Evolutionary conservation across 2,797 vertebrate species (phyloP), one percentile per base, ranked within the genome.

Genomic region (Denticeps clupeoides): DNA sequence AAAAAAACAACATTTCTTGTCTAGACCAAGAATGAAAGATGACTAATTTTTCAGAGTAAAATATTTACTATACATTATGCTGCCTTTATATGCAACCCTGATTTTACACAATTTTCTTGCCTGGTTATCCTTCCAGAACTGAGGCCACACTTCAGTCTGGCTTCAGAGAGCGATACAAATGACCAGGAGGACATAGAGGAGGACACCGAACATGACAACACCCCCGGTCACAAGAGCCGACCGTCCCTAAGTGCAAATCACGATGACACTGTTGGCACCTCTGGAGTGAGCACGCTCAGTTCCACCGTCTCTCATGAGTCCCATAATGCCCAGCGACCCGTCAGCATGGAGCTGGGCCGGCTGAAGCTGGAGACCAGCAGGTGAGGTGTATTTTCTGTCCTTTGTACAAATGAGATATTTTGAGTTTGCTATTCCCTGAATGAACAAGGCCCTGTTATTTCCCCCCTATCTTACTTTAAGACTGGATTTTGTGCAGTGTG

Each of bases 281-380:
- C 95, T 1, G 94, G 95, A 13, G 89, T 99, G 53, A 99, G 95
- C 88, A 99, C 95, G 0, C 95, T 99, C 71, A 99, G 91, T 68
- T 99, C 95, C 45, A 93, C 89, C 0, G 80, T 92, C 3, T 99
- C 94, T 1, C 90, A 91, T 7, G 89, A 80, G 53, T 95, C 91
- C 31, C 92, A 91, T 43, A 83, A 67, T 7, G 84, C 79, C 15
- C 89, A 92, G 64, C 85, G 87, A 7, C 85, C 88, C 0, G 81
- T 95, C 55, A 93, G 72, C 58, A 79, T 97, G 77, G 89, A 97
- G 72, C 84, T 99, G 27, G 86, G 90, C 31, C 80, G 89, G 53
- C 88, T 99, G 74, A 98, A 96, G 75, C 83, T 99, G 56, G 89
- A 97, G 79, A 97, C 90, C 31, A 96, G 78, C 64, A 90, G 91